phyloP scores from a whole-genome alignment of 1,140 invertebrate species.

The Centruroides sculpturatus region DNA sequence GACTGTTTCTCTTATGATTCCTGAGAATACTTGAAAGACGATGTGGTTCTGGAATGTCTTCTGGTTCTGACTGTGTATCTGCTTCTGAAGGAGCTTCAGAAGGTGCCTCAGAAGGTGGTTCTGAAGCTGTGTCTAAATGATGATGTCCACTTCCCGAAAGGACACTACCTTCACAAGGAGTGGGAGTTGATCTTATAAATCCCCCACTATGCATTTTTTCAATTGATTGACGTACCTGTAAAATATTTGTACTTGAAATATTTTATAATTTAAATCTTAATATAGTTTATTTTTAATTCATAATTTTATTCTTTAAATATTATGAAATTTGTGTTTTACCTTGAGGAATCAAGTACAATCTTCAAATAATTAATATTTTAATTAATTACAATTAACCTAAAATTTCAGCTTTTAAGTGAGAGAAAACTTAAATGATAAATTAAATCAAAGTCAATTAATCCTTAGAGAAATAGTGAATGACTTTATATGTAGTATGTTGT shows the following conservation, averaged over 20 bases:
- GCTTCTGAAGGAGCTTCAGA: constrained; percentile 12
- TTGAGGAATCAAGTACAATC: too few relatives aligned
- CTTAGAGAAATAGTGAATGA: too few relatives aligned
- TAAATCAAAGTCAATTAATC: too few relatives aligned
- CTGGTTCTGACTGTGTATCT: constrained; percentile 11
- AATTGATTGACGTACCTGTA: constrained; percentile 13
- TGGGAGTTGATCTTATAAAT: constrained; percentile 5
- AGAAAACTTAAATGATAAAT: too few relatives aligned
- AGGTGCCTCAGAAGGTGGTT: constrained; percentile 13
- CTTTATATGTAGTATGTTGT: too few relatives aligned
- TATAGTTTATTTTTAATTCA: not conserved
- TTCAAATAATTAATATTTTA: too few relatives aligned
- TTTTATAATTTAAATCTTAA: not conserved
- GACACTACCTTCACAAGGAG: constrained; percentile 6
- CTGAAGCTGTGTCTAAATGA: constrained; percentile 6
- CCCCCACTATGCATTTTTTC: constrained; percentile 14
- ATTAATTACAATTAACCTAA: too few relatives aligned
- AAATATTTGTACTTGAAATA: not conserved
- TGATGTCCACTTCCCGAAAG: constrained; percentile 7
- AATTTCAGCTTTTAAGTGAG: too few relatives aligned
- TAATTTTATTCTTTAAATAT: not conserved
- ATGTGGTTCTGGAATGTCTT: constrained; percentile 8
- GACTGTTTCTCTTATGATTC: constrained; percentile 9
- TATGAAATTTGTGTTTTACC: too few relatives aligned
- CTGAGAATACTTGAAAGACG: constrained; percentile 9